Base-by-base conservation (phyloP, 1,140 invertebrate species). In the Zaprionus inermis region DNA sequence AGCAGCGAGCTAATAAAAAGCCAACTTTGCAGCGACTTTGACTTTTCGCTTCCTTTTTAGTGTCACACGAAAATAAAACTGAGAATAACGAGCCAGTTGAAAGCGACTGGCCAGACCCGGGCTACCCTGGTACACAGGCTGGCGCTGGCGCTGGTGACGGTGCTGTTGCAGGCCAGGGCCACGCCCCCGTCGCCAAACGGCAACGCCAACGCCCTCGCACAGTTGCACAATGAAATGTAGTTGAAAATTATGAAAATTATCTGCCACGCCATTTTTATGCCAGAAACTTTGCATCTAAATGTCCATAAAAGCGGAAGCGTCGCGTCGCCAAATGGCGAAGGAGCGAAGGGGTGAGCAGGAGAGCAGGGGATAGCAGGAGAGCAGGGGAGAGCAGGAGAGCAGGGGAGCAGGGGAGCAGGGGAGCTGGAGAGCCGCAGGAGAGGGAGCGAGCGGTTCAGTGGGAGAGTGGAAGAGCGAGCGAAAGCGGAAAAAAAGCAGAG, bases 241-340 rank as follows among this genome's bases (percentile, higher is more conserved):
- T 86, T 86, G 83, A 86, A 86, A 86, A 86, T 86, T 86, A 86
- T 86, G 83, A 86, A 86, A 86, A 86, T 86, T 86, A 86, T 86
- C 72, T 86, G 76, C 76, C 79, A 82, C 82, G 79, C 82, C 79
- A 86, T 86, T 86, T 86, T 81, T 82, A 86, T 86, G 83, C 83
- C 83, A 86, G 82, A 82, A 86, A 86, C 83, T 86, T 86, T 86
- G 83, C 83, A 86, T 86, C 82, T 86, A 86, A 86, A 86, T 86
- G 83, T 86, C 79, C 79, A 86, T 86, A 86, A 86, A 86, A 86
- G 81, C 76, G 82, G 72, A 82, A 86, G 70, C 71, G 71, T 74
- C 75, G 71, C 69, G 78, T 76, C 76, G 69, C 71, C 74, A 72
- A 80, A 74, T 65, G 63, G 63, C 44, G 75, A 34, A 58, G 51